Conservation (phyloP, 1,140 invertebrate species). For the Formica selysi region DNA sequence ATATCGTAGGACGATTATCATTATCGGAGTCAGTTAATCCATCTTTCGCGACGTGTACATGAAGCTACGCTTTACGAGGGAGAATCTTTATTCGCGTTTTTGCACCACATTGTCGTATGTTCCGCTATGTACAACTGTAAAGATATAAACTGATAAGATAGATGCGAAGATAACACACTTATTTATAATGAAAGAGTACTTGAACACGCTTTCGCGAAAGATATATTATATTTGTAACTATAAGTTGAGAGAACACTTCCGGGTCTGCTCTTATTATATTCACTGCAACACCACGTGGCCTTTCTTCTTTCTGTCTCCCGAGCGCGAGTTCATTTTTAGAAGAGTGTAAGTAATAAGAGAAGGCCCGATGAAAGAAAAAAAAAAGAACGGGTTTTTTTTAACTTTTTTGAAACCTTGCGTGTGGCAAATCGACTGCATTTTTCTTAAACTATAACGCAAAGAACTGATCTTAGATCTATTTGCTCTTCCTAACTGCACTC, state of each 20-base stretch:
- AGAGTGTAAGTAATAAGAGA: slow-evolving; percentile 39
- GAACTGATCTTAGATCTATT: slow-evolving; percentile 14
- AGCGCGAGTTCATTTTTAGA: slow-evolving; percentile 23
- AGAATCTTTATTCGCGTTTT: slow-evolving; percentile 21
- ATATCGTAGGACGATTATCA: slow-evolving; percentile 37
- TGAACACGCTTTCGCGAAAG: slow-evolving; percentile 26
- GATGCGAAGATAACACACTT: slow-evolving; percentile 8
- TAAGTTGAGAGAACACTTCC: slow-evolving; percentile 7
- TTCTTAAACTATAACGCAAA: slow-evolving; percentile 35
- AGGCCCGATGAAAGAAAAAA: not conserved
- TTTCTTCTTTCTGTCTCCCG: slow-evolving; percentile 1
- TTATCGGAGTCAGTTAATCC: slow-evolving; percentile 24
- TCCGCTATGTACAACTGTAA: slow-evolving; percentile 15
- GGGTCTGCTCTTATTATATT: slow-evolving; percentile 30
- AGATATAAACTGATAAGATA: not conserved
- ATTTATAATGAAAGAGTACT: slow-evolving; percentile 18
- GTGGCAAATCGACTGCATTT: slow-evolving; percentile 10
- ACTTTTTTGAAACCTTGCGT: slow-evolving; percentile 4
- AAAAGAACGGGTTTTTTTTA: not conserved
- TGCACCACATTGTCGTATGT: not conserved
- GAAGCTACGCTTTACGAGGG: not conserved
- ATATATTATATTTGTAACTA: not conserved
- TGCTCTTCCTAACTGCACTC: slow-evolving; percentile 29
- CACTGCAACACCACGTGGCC: not conserved
- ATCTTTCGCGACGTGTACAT: slow-evolving; percentile 33